Evolutionary conservation across 2,888 invertebrate species (phyloP).

Genomic region (Tolmerus cingulatus): DNA sequence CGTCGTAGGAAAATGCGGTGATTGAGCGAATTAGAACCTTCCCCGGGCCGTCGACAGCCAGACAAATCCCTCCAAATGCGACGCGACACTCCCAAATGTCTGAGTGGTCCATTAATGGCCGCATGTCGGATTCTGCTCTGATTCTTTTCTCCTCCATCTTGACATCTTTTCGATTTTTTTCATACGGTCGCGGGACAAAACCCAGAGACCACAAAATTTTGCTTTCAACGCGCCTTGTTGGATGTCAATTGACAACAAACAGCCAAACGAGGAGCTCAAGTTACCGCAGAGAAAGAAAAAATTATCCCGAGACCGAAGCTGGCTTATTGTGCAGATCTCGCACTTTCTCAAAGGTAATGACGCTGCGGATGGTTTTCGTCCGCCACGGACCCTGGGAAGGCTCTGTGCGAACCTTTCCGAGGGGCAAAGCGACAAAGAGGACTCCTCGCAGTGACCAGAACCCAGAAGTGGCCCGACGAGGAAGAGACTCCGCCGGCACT

Average conservation of each 20-base stretch:
- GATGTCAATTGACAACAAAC: conserved; percentile 35
- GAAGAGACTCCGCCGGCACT: background rate
- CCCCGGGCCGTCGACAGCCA: background rate
- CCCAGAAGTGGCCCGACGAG: background rate
- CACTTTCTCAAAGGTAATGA: conserved; percentile 5
- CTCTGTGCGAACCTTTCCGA: background rate
- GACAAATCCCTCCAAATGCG: background rate
- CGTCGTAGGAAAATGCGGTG: background rate
- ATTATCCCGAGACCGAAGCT: background rate
- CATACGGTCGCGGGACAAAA: background rate
- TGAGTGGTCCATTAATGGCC: background rate
- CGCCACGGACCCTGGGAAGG: background rate
- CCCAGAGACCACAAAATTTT: background rate
- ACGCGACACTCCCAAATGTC: background rate
- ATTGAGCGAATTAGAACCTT: background rate
- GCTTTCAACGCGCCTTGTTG: conserved; percentile 27
- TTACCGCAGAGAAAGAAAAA: conserved; percentile 13
- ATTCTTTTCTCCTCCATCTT: background rate
- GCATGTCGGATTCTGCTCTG: background rate
- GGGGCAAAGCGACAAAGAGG: background rate
- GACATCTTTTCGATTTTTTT: background rate
- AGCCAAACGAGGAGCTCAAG: conserved; percentile 25
- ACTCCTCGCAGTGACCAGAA: background rate
- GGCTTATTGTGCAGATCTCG: conserved; percentile 17
- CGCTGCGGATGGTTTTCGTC: background rate